Evolutionary conservation across 2,797 vertebrate genomes (phyloP).

Genomic region (Peromyscus melanophrys): DNA sequence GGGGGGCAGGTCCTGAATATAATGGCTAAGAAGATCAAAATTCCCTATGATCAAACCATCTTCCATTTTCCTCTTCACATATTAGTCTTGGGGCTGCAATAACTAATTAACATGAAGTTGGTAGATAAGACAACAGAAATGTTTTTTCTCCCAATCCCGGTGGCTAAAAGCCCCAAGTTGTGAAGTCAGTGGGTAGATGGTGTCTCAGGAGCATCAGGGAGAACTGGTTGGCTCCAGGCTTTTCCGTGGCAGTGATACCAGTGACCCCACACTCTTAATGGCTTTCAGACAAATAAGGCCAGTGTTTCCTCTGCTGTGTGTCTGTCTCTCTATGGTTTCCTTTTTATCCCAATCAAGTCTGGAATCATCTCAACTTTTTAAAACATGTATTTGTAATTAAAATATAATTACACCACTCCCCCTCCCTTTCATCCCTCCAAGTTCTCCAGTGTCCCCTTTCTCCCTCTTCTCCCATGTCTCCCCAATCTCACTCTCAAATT

Average conservation of each 20-base stretch:
- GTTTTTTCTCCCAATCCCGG: background rate
- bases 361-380: background rate
- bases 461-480: background rate
- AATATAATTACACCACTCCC: background rate
- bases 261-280: background rate
- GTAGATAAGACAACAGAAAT: background rate
- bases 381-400: background rate
- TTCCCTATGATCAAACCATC: constrained; percentile 33
- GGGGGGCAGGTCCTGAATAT: constrained; percentile 1
- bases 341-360: background rate
- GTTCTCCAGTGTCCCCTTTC: no score
- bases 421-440: background rate
- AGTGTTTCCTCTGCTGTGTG: background rate
- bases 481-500: background rate
- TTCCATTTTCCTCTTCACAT: constrained; percentile 6
- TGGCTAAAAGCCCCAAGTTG: background rate
- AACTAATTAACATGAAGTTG: background rate
- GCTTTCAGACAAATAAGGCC: background rate
- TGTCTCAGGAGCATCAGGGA: background rate
- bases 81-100: background rate
- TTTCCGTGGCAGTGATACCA: background rate
- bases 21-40: constrained; percentile 2
- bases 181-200: background rate
- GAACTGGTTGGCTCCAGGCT: background rate
- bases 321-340: background rate